Evolutionary conservation across 2,888 invertebrate genomes (phyloP).

Genomic region (Drosophila diplacantha): DNA sequence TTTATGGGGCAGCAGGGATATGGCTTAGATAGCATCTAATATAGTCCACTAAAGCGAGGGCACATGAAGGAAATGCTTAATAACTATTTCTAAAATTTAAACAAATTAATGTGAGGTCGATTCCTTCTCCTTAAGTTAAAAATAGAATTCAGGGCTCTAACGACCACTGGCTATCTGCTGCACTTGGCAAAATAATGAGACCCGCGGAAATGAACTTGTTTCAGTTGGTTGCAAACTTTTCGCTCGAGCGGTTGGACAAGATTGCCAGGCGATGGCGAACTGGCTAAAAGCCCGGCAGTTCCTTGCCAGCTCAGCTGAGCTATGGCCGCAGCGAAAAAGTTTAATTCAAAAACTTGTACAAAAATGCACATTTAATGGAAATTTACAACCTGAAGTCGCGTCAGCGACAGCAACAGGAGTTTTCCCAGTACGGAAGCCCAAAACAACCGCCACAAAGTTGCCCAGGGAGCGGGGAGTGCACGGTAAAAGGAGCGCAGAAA

Average conservation of each 20-base stretch:
- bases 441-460: constrained; percentile 71
- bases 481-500: constrained; percentile 40
- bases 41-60: background rate
- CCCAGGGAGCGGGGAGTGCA: constrained; percentile 23
- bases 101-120: background rate
- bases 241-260: constrained; percentile 67
- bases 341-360: constrained; percentile 75
- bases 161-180: constrained; percentile 4
- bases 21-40: background rate
- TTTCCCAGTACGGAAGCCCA: constrained; percentile 32
- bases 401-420: constrained; percentile 53
- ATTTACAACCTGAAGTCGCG: constrained; percentile 71
- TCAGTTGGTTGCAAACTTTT: constrained; percentile 52
- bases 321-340: constrained; percentile 65
- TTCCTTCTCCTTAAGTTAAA: background rate
- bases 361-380: constrained; percentile 76
- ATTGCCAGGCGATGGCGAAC: constrained; percentile 59
- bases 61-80: background rate
- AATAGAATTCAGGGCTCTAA: background rate
- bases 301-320: constrained; percentile 44
- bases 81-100: background rate
- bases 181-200: constrained; percentile 51
- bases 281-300: constrained; percentile 36
- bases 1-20: constrained; percentile 9
- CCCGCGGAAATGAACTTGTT: constrained; percentile 63